Evolutionary conservation across 2,888 invertebrate genomes (phyloP).

Genomic region (Gastracanthus pulcherrimus): DNA sequence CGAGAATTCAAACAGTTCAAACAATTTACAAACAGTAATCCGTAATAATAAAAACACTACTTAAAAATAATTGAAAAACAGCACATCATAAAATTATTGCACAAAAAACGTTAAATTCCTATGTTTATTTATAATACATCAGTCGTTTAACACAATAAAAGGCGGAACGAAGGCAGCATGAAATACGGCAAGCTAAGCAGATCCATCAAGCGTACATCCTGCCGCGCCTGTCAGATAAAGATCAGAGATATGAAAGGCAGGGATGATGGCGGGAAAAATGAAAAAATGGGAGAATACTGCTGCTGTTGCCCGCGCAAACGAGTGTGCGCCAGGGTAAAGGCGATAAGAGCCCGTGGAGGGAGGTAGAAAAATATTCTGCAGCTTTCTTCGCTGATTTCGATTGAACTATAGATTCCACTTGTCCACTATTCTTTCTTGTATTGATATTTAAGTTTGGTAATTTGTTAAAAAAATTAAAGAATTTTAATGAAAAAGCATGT

Average conservation of each 20-base stretch:
- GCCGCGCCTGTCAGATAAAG: conserved; percentile 13
- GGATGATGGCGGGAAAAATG: conserved; percentile 20
- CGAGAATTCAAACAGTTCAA: too few relatives aligned
- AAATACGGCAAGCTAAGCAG: neutral
- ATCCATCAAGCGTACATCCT: conserved; percentile 24
- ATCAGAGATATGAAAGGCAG: conserved; percentile 22
- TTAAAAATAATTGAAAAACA: too few relatives aligned
- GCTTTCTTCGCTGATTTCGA: neutral
- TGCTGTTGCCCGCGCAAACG: neutral
- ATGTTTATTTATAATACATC: neutral
- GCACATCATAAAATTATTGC: too few relatives aligned
- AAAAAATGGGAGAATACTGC: neutral
- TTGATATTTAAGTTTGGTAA: too few relatives aligned
- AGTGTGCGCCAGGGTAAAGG: neutral
- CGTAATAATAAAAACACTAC: too few relatives aligned
- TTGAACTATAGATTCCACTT: too few relatives aligned
- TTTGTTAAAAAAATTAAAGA: too few relatives aligned
- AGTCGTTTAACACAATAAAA: neutral
- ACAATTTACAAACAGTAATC: too few relatives aligned
- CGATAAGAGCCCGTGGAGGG: neutral
- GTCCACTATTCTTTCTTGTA: too few relatives aligned
- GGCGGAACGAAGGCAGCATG: neutral
- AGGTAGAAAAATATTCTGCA: too few relatives aligned
- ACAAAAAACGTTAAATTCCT: too few relatives aligned
- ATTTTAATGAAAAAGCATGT: too few relatives aligned